Evolutionary conservation across 2,888 invertebrate genomes (phyloP).

Genomic region (Tolmerus cingulatus): DNA sequence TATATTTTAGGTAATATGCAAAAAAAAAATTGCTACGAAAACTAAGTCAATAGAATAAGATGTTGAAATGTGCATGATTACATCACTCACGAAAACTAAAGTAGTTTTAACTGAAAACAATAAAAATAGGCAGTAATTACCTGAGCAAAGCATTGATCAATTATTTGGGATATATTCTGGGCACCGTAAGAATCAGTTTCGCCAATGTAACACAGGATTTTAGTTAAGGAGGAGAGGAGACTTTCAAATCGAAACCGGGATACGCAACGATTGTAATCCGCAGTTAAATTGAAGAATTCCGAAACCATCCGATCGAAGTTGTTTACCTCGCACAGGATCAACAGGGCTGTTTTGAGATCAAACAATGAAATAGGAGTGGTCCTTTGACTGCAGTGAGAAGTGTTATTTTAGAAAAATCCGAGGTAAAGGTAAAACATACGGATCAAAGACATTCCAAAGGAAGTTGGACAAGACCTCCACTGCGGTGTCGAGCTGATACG

Average conservation of each 20-base stretch:
- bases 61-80: no score
- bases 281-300: slow-evolving; percentile 57
- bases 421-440: slow-evolving; percentile 52
- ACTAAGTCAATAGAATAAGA: no score
- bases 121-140: slow-evolving; percentile 12
- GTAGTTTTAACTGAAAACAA: not conserved
- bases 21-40: no score
- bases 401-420: not conserved
- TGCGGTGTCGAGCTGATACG: slow-evolving; percentile 55
- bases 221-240: slow-evolving; percentile 57
- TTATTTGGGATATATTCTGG: slow-evolving; percentile 55
- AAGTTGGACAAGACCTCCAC: slow-evolving; percentile 59
- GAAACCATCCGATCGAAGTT: slow-evolving; percentile 56
- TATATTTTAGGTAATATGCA: no score
- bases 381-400: slow-evolving; percentile 54
- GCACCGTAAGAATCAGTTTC: slow-evolving; percentile 58
- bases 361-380: slow-evolving; percentile 59
- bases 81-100: no score
- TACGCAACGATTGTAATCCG: slow-evolving; percentile 56
- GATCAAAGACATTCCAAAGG: slow-evolving; percentile 62
- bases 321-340: slow-evolving; percentile 59
- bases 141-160: slow-evolving; percentile 58
- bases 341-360: slow-evolving; percentile 59
- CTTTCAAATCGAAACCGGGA: slow-evolving; percentile 59
- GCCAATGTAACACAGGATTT: slow-evolving; percentile 59